phyloP scores from a whole-genome alignment of 2,113 vertebrate genomes.

The Cyphomyrus discorhynchus region DNA sequence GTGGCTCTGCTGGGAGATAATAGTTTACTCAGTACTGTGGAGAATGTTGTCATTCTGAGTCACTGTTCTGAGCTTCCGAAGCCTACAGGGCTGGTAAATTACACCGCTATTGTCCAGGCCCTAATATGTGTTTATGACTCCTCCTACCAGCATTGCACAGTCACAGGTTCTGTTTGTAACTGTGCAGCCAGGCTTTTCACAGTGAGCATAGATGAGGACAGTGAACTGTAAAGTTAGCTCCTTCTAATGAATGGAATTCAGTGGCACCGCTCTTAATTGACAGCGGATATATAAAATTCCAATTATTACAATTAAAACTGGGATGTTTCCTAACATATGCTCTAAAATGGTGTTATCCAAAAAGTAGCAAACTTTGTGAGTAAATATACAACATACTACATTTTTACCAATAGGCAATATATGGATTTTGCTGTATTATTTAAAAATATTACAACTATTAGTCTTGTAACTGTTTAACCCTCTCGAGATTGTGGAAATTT shows the following conservation, averaged over 20 bases:
- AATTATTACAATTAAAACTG: neutral
- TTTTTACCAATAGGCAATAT: neutral
- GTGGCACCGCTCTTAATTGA: neutral
- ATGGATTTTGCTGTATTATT: neutral
- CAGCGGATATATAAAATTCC: neutral
- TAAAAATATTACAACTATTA: neutral
- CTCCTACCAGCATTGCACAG: neutral
- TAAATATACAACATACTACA: neutral
- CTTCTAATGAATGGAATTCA: neutral
- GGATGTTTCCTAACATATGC: neutral
- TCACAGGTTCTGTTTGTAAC: neutral
- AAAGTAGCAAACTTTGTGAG: neutral
- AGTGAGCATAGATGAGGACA: neutral
- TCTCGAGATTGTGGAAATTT: neutral
- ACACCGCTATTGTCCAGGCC: neutral
- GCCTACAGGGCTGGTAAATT: neutral
- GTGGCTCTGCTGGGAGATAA: neutral
- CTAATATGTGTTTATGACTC: neutral
- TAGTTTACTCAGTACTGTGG: neutral
- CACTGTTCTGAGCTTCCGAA: neutral
- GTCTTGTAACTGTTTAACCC: neutral
- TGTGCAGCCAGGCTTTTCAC: neutral
- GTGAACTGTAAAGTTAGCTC: neutral
- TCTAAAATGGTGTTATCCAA: neutral
- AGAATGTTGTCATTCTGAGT: neutral